Evolutionary conservation across 2,888 invertebrate species (phyloP).

Genomic region (Rosalia funebris): DNA sequence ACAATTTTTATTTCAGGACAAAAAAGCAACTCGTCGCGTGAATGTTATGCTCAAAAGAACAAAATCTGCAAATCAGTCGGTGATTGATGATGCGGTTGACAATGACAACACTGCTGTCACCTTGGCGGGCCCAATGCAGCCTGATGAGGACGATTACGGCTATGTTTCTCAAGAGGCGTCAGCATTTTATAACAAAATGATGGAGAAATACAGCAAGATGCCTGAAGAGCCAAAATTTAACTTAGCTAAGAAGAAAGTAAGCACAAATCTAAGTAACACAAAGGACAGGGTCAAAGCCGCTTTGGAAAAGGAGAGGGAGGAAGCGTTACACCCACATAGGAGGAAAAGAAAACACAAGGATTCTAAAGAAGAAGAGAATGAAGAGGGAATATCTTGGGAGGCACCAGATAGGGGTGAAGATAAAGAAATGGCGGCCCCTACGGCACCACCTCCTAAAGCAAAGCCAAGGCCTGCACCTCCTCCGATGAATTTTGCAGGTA

Average conservation of each 20-base stretch:
- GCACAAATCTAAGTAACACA: slow-evolving; percentile 68
- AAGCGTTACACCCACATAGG: slow-evolving; percentile 75
- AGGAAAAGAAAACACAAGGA: slow-evolving; percentile 67
- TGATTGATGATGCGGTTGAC: slow-evolving; percentile 83
- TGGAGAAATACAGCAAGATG: slow-evolving; percentile 81
- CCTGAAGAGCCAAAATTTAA: slow-evolving; percentile 79
- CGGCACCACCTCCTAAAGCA: slow-evolving; percentile 65
- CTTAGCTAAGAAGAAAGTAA: slow-evolving; percentile 66
- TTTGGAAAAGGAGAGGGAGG: slow-evolving; percentile 75
- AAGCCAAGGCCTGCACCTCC: slow-evolving; percentile 75
- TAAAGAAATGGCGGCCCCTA: slow-evolving; percentile 48
- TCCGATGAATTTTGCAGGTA: slow-evolving; percentile 78
- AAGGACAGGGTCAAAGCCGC: slow-evolving; percentile 83
- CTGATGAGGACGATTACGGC: slow-evolving; percentile 92
- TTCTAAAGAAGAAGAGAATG: slow-evolving; percentile 48
- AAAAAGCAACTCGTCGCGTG: slow-evolving; percentile 61
- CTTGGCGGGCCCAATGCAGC: slow-evolving; percentile 78
- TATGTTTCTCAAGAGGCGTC: slow-evolving; percentile 82
- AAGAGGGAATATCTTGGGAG: slow-evolving; percentile 47
- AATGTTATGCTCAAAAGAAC: slow-evolving; percentile 78
- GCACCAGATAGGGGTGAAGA: slow-evolving; percentile 51
- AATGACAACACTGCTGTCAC: slow-evolving; percentile 80
- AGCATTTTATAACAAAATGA: slow-evolving; percentile 83
- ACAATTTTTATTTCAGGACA: slow-evolving; percentile 54
- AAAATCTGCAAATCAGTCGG: slow-evolving; percentile 89